These are phyloP conservation scores for Hanleya hanleyi DNA, from an alignment of 2,888 invertebrate species.

Conservation along the genomic window DNA sequence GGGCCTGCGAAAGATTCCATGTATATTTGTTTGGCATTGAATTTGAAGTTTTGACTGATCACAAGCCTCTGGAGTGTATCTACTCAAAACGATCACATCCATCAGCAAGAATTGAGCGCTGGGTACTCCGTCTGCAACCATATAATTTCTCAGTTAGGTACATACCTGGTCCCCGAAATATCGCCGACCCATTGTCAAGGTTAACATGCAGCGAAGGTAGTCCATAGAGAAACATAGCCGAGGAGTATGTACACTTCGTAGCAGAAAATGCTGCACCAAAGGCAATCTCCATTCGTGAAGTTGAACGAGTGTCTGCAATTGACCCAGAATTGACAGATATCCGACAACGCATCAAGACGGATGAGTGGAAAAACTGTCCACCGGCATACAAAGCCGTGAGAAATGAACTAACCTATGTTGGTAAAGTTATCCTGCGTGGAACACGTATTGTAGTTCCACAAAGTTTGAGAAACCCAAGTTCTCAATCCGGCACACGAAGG, in stretches of 20 bases:
- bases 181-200: constrained; percentile 11
- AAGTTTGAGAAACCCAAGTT: constrained; percentile 21
- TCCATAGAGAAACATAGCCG: not conserved
- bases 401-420: constrained; percentile 30
- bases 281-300: not conserved
- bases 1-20: constrained; percentile 26
- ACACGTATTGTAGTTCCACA: constrained; percentile 37
- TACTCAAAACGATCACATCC: constrained; percentile 9
- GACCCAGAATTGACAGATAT: constrained; percentile 14
- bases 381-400: constrained; percentile 16
- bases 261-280: constrained; percentile 9
- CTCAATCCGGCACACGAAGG: constrained; percentile 40
- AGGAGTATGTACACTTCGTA: constrained; percentile 9
- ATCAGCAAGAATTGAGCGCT: constrained; percentile 15
- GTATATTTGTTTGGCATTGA: constrained; percentile 21
- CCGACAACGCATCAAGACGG: constrained; percentile 3
- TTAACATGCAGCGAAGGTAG: not conserved
- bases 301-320: constrained; percentile 15
- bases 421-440: constrained; percentile 36
- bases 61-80: constrained; percentile 24
- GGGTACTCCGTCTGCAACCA: constrained; percentile 10
- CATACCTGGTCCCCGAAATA: constrained; percentile 10
- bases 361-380: constrained; percentile 8
- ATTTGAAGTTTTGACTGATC: constrained; percentile 23
- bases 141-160: constrained; percentile 6